These are phyloP conservation scores for Darevskia mixta DNA, from an alignment of 2,797 vertebrate species.

Conservation along the genomic window DNA sequence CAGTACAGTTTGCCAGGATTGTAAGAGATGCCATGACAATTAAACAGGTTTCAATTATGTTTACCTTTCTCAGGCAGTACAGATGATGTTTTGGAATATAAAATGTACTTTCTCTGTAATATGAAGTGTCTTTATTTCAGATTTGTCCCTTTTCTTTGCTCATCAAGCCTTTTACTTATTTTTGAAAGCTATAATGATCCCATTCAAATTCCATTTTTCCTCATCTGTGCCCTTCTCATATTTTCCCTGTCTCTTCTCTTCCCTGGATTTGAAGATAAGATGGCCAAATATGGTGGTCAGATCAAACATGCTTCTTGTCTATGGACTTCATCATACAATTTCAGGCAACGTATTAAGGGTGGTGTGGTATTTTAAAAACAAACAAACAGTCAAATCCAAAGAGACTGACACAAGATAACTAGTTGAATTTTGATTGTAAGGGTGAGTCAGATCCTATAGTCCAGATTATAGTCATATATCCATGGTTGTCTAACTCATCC, in stretches of 20 bases:
- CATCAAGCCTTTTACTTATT: conserved; percentile 29
- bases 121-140: conserved; percentile 22
- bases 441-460: background rate
- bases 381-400: conserved; percentile 30
- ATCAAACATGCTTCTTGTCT: conserved; percentile 67
- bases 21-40: background rate
- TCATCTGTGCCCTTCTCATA: conserved; percentile 64
- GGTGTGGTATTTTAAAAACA: conserved; percentile 40
- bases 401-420: background rate
- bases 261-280: conserved; percentile 73
- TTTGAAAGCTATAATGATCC: background rate
- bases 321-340: conserved; percentile 64
- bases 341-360: conserved; percentile 54
- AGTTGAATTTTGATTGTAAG: background rate
- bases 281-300: conserved; percentile 67
- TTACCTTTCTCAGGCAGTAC: background rate
- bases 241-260: conserved; percentile 56
- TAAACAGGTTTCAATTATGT: background rate
- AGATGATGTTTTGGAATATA: background rate
- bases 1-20: background rate
- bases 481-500: background rate
- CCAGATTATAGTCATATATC: background rate
- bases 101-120: conserved; percentile 17
- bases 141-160: background rate
- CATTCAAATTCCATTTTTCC: conserved; percentile 28